phyloP scores from a whole-genome alignment of 53 echinoderm and acorn worm species.

The Pentamera pediparva region DNA sequence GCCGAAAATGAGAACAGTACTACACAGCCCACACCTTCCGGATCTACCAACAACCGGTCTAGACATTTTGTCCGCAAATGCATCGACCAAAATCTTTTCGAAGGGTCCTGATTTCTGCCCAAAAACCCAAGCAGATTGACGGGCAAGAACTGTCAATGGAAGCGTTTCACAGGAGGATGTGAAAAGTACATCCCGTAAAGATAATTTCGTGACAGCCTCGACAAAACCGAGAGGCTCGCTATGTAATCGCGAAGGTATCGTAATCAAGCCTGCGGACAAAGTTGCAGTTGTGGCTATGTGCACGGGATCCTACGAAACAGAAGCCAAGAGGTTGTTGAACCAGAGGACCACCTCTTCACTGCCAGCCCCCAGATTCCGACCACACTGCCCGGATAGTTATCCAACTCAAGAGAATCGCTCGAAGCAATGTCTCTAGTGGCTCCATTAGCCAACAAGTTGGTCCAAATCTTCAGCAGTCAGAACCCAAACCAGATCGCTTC shows the following conservation, averaged over 20 bases:
- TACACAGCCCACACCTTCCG: too few relatives aligned
- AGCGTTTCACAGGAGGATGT: too few relatives aligned
- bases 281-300: neutral
- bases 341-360: neutral
- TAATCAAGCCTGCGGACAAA: constrained; percentile 6
- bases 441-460: constrained; percentile 1
- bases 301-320: too few relatives aligned
- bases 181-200: too few relatives aligned
- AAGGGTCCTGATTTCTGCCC: too few relatives aligned
- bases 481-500: neutral
- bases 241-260: constrained; percentile 5
- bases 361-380: neutral
- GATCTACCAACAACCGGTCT: too few relatives aligned
- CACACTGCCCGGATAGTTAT: neutral
- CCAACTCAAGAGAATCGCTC: neutral
- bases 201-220: neutral
- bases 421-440: neutral
- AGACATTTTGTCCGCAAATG: too few relatives aligned
- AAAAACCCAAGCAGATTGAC: too few relatives aligned
- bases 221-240: neutral
- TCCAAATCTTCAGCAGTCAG: neutral
- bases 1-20: too few relatives aligned
- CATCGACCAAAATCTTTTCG: too few relatives aligned
- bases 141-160: too few relatives aligned
- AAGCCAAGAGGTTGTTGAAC: neutral